Evolutionary conservation across 2,797 vertebrate species (phyloP), one percentile per base, ranked within the genome.

Genomic region (Dryobates pubescens): DNA sequence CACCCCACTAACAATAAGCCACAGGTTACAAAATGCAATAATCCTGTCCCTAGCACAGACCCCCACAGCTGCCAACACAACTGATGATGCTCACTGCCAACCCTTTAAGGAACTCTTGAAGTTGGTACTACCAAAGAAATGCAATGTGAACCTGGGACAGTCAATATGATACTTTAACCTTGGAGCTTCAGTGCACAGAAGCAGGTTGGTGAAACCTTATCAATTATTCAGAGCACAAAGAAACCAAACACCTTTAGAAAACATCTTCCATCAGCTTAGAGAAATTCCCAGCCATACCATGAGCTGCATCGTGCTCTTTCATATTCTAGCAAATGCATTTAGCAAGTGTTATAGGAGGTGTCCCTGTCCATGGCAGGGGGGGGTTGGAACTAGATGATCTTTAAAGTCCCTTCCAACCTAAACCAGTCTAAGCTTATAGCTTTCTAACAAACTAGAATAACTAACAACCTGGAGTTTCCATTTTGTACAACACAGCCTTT

Each of bases 161-260:
- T 80, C 81, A 62, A 41, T 27, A 17, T 2, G 47, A 85, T 89
- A 78, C 82, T 53, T 27, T 45, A 65, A 90, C 72, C 81, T 69
- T 69, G 43, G 70, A 67, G 71, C 61, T 26, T 20, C 53, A 76
- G 77, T 7, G n/a, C 81, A 87, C 74, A 65, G 54, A 62, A 64
- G 69, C 49, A 59, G 54, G 64, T 10, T 3, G 10, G 38, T 72
- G 75, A 91, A 93, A 77, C 45, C 41, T 58, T 38, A 71, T 96
- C 78, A 93, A 96, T 96, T 93, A 96, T 96, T 92, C 72, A 96
- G 51, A 91, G 82, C 26, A 38, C 54, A 80, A 85, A 57, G 96
- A 93, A 96, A 96, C 81, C n/a, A 59, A 94, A 90, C 34, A 89
- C 94, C 59, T 89, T 69, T 17, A 85, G 68, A 89, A 93, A 93